Conservation (phyloP, 2,888 invertebrate genomes). For the Amiota minor region DNA sequence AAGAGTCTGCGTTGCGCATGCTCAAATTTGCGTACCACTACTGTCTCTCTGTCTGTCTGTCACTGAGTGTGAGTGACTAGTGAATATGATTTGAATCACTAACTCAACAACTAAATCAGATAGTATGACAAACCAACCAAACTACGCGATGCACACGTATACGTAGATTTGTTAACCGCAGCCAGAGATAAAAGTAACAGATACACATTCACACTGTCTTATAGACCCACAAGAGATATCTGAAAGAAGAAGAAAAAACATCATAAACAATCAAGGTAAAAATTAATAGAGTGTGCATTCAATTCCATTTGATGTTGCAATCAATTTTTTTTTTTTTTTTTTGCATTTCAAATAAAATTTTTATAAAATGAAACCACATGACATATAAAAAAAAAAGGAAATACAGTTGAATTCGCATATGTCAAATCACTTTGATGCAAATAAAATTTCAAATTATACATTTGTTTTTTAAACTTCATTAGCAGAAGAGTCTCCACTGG, state of each 20-base stretch:
- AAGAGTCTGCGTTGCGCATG: constrained; percentile 8
- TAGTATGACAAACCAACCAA: background rate
- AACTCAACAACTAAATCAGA: background rate
- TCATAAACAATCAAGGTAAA: constrained; percentile 27
- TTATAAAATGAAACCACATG: constrained; percentile 38
- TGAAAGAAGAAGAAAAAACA: constrained; percentile 22
- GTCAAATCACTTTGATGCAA: background rate
- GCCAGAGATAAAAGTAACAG: background rate
- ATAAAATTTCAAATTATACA: too few species aligned
- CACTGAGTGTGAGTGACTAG: background rate
- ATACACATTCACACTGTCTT: too few species aligned
- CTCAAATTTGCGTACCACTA: background rate
- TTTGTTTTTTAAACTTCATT: too few species aligned
- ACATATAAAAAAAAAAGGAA: constrained; percentile 14
- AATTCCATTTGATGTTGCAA: constrained; percentile 19
- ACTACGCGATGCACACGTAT: background rate
- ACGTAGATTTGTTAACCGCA: background rate
- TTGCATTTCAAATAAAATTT: background rate
- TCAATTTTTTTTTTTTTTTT: constrained; percentile 9
- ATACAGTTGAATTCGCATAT: constrained; percentile 9
- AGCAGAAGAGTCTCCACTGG: too few species aligned
- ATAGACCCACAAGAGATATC: constrained; percentile 21
- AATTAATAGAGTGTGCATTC: constrained; percentile 31
- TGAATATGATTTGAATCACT: background rate
- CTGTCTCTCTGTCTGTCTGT: background rate